These are phyloP conservation scores for Dendrolimus pini DNA, from an alignment of 2,888 invertebrate species.

Conservation along the genomic window DNA sequence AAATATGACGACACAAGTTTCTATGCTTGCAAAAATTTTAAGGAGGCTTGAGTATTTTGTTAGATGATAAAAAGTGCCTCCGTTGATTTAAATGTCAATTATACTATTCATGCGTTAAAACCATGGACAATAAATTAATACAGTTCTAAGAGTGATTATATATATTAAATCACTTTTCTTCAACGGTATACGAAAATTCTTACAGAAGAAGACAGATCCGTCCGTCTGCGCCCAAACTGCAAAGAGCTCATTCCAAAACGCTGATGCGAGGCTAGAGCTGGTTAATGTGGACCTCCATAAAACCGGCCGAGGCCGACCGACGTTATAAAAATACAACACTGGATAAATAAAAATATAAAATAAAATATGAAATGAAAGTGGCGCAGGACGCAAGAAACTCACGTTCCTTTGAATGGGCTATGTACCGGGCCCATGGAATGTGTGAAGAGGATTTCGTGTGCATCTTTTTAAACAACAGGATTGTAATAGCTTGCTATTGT, in stretches of 20 bases:
- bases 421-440: slow-evolving; percentile 26
- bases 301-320: slow-evolving; percentile 47
- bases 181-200: too few relatives aligned
- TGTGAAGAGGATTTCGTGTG: slow-evolving; percentile 24
- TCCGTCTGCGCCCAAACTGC: background rate
- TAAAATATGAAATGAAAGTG: slow-evolving; percentile 73
- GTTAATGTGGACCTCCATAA: slow-evolving; percentile 38
- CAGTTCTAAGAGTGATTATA: too few relatives aligned
- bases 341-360: slow-evolving; percentile 72
- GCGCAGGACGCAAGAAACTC: slow-evolving; percentile 68
- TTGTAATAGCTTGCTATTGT: too few relatives aligned
- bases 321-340: slow-evolving; percentile 63
- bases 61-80: too few relatives aligned
- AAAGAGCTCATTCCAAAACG: slow-evolving; percentile 25
- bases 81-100: too few relatives aligned
- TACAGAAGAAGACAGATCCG: too few relatives aligned
- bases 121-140: too few relatives aligned
- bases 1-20: too few relatives aligned
- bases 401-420: slow-evolving; percentile 69
- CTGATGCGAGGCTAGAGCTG: slow-evolving; percentile 24
- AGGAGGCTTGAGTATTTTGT: too few relatives aligned
- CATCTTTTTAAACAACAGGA: background rate
- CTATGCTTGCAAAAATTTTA: too few relatives aligned
- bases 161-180: too few relatives aligned
- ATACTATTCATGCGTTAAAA: too few relatives aligned